A percentile compares a stretch with the other conserved stretches of the same genome.
phyloP scores from a whole-genome alignment of 2,797 vertebrate genomes.

The Benthosema pterotum region DNA sequence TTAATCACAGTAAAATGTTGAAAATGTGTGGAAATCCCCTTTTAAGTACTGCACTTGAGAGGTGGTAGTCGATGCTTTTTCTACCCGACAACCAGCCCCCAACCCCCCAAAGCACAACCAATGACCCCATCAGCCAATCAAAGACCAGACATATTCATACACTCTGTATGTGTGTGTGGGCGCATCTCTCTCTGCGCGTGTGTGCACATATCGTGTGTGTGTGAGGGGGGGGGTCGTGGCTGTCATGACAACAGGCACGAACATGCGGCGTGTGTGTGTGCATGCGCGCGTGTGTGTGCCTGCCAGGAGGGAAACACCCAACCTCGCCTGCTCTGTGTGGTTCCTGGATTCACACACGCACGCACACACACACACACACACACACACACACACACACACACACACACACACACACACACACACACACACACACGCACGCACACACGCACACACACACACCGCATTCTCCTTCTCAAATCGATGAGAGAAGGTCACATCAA shows the following conservation, averaged over 20 bases:
- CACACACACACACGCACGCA: too few relatives aligned
- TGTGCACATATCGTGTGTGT: neutral
- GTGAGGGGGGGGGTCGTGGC: neutral
- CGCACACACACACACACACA: neutral
- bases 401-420: neutral
- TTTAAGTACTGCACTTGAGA: neutral
- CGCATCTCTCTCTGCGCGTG: neutral
- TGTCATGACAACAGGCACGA: constrained; percentile 29
- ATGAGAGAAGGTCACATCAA: too few relatives aligned
- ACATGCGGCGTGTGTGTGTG: neutral
- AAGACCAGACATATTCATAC: constrained; percentile 16
- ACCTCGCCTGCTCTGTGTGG: neutral
- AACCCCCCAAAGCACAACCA: constrained; percentile 45
- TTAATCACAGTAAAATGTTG: too few relatives aligned
- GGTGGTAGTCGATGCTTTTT: constrained; percentile 15
- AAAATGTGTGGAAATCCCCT: too few relatives aligned
- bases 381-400: neutral
- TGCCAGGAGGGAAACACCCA: neutral
- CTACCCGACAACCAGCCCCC: constrained; percentile 48
- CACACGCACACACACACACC: too few relatives aligned
- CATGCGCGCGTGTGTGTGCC: constrained; percentile 7
- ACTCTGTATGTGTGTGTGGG: neutral
- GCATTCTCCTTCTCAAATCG: too few relatives aligned
- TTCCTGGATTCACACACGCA: neutral
- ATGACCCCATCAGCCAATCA: constrained; percentile 45